Conservation (phyloP, 2,113 vertebrate species). For the Scomber japonicus region DNA sequence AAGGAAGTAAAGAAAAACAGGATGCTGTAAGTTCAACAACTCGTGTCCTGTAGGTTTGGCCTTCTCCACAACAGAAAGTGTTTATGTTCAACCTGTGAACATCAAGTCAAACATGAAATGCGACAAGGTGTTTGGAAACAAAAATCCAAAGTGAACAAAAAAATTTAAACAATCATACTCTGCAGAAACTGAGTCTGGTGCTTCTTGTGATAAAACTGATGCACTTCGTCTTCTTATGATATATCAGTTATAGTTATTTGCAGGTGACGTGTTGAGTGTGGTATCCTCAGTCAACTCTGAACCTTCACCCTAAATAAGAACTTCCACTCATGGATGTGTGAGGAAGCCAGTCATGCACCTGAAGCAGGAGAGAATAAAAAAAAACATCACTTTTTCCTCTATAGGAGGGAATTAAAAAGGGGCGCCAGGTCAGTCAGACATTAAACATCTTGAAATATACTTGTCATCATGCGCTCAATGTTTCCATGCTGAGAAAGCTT, state of each 20-base stretch:
- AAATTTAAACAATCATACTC: background rate
- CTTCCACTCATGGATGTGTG: slow-evolving; percentile 6
- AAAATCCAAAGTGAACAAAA: background rate
- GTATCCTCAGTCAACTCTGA: background rate
- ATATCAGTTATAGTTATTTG: background rate
- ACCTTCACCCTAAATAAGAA: slow-evolving; percentile 12
- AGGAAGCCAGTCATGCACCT: slow-evolving; percentile 66
- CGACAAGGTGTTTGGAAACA: background rate
- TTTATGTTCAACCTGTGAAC: slow-evolving; percentile 40
- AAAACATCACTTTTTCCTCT: slow-evolving; percentile 8
- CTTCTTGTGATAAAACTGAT: background rate
- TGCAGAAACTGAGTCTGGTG: background rate
- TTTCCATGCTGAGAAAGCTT: no score
- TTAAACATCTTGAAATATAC: slow-evolving; percentile 6
- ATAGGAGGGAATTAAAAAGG: background rate
- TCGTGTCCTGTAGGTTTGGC: slow-evolving; percentile 39
- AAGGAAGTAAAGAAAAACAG: slow-evolving; percentile 41
- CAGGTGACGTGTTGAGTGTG: background rate
- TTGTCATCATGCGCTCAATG: no score
- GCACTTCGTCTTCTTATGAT: background rate
- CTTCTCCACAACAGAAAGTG: slow-evolving; percentile 33
- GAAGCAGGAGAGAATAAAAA: background rate
- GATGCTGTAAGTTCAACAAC: slow-evolving; percentile 41
- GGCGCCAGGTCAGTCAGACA: background rate
- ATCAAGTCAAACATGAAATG: slow-evolving; percentile 8